Evolutionary conservation across 2,113 vertebrate genomes (phyloP).

Genomic region (Trogon melanurus): DNA sequence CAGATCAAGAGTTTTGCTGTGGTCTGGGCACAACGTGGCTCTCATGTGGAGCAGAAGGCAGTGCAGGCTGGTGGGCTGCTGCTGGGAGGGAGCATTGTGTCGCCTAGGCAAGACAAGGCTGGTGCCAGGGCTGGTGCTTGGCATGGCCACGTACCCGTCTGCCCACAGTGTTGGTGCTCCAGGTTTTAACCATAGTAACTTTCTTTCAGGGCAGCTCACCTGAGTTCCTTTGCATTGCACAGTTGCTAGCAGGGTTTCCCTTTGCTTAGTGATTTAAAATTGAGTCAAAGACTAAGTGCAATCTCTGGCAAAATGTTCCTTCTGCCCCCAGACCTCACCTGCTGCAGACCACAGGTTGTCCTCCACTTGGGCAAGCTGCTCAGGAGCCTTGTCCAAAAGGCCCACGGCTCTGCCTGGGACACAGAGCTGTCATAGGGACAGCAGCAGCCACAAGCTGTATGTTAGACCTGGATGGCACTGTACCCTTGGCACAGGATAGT

Average conservation of each 20-base stretch:
- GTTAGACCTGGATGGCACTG: neutral
- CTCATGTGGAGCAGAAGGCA: neutral
- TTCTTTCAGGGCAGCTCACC: neutral
- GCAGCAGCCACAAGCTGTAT: neutral
- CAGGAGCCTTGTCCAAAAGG: neutral
- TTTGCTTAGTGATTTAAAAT: neutral
- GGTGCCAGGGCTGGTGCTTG: neutral
- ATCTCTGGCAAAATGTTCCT: neutral
- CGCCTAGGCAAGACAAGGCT: neutral
- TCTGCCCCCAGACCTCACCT: neutral
- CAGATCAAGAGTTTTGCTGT: neutral
- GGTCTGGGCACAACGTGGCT: neutral
- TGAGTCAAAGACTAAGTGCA: neutral
- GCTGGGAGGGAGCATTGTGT: neutral
- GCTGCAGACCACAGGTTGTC: accelerated
- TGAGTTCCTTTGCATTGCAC: neutral
- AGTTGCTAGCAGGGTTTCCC: neutral
- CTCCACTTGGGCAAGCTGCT: neutral
- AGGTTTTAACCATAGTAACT: neutral
- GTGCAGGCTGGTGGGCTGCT: neutral
- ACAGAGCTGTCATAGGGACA: neutral
- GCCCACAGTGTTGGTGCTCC: neutral
- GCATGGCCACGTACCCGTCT: accelerated
- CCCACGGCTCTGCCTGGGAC: neutral
- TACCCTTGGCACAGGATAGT: neutral